A percentile compares a stretch with the other conserved stretches of the same genome.
phyloP scores from a whole-genome alignment of 2,888 invertebrate species.

The Idaea straminata region DNA sequence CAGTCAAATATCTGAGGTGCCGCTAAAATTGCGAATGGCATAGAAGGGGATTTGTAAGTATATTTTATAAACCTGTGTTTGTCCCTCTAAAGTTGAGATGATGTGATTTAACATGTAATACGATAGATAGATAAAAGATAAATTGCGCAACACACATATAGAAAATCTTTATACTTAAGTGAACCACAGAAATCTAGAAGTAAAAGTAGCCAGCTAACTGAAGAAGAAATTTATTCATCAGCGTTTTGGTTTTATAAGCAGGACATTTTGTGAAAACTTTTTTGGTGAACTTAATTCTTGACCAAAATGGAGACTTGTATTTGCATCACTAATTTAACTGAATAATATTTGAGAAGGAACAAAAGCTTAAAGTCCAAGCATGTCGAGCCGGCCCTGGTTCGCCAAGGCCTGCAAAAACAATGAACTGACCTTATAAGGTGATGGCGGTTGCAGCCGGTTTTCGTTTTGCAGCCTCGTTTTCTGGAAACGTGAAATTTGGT shows the following conservation, averaged over 20 bases:
- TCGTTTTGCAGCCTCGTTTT: conserved; percentile 33
- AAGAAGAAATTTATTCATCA: too few relatives aligned
- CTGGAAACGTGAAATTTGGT: conserved; percentile 42
- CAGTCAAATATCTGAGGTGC: not conserved
- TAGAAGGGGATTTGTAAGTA: too few relatives aligned
- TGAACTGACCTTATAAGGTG: conserved; percentile 58
- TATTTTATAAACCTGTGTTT: too few relatives aligned
- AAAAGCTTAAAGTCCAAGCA: conserved; percentile 2
- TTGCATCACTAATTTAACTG: not conserved
- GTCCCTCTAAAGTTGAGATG: too few relatives aligned
- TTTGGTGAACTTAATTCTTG: not conserved
- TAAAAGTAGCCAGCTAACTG: too few relatives aligned
- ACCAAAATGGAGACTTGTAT: not conserved
- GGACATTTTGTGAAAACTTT: not conserved
- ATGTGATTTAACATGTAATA: too few relatives aligned
- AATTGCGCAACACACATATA: too few relatives aligned
- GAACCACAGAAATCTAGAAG: too few relatives aligned
- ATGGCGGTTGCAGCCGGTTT: conserved; percentile 45
- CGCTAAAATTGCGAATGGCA: not conserved
- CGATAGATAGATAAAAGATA: too few relatives aligned
- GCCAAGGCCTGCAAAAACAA: conserved; percentile 53
- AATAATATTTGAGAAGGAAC: not conserved
- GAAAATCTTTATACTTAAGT: too few relatives aligned
- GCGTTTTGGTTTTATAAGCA: too few relatives aligned
- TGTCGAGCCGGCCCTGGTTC: conserved; percentile 30